Percentiles rank a stretch among this genome's conserved stretches.
These are phyloP conservation scores for Sebastolobus alascanus DNA, from an alignment of 2,797 vertebrate genomes.

Conservation along the genomic window DNA sequence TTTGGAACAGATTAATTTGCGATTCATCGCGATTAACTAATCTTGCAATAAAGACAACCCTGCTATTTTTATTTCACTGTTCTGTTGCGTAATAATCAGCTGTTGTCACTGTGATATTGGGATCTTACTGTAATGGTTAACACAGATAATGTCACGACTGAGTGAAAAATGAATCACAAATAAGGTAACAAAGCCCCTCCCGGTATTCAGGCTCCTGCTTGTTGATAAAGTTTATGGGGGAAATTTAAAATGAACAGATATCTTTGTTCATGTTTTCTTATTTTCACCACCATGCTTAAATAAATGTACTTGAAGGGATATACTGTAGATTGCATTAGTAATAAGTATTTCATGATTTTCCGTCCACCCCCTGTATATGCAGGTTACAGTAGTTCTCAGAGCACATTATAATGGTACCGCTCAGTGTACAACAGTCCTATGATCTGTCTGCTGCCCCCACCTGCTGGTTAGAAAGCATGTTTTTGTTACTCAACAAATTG, in stretches of 20 bases:
- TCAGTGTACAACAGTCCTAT: constrained; percentile 47
- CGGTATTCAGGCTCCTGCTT: background rate
- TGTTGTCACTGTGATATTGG: background rate
- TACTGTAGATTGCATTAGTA: background rate
- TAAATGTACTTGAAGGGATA: background rate
- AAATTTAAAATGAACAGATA: background rate
- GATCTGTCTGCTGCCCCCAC: constrained; percentile 84
- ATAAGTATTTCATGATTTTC: constrained; percentile 20
- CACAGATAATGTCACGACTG: background rate
- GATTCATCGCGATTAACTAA: too few relatives aligned
- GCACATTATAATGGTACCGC: constrained; percentile 41
- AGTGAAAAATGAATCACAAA: background rate
- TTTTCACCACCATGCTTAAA: background rate
- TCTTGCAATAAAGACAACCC: too few relatives aligned
- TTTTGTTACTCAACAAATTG: constrained; percentile 77
- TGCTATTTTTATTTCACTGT: background rate
- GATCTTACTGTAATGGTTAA: background rate
- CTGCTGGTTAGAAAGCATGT: constrained; percentile 82
- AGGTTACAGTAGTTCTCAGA: constrained; percentile 30
- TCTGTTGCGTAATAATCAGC: background rate
- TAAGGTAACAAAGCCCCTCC: background rate
- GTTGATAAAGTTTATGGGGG: background rate
- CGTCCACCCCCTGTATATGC: constrained; percentile 11
- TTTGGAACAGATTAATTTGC: too few relatives aligned
- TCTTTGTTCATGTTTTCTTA: background rate